phyloP scores from a whole-genome alignment of 2,888 invertebrate genomes.

The Luperina testacea region DNA sequence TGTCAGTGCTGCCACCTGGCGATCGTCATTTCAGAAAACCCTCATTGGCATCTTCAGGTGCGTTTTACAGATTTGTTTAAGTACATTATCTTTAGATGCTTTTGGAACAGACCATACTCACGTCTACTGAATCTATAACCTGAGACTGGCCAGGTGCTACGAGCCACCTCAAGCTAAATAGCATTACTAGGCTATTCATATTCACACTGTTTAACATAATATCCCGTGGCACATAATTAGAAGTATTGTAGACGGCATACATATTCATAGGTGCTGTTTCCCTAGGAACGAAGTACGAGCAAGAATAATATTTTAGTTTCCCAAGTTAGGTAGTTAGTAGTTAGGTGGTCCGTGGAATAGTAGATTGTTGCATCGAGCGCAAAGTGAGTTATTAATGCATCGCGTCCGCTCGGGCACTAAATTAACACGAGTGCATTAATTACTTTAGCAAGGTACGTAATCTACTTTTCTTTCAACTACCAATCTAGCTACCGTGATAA shows the following conservation, averaged over 20 bases:
- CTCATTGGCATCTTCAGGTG: not conserved
- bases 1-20: too few relatives aligned
- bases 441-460: too few relatives aligned
- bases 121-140: not conserved
- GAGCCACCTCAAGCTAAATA: conserved; percentile 11
- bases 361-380: too few relatives aligned
- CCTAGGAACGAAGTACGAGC: not conserved
- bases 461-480: too few relatives aligned
- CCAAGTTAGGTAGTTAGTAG: not conserved
- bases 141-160: not conserved
- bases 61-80: not conserved
- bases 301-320: conserved; percentile 12
- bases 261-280: conserved; percentile 44
- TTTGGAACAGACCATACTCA: not conserved
- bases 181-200: conserved; percentile 32
- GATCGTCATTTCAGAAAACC: too few relatives aligned
- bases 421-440: too few relatives aligned
- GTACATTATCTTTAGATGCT: not conserved
- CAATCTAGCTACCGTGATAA: too few relatives aligned
- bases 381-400: too few relatives aligned
- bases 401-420: too few relatives aligned
- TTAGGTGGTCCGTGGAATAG: too few relatives aligned
- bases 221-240: conserved; percentile 34
- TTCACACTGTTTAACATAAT: conserved; percentile 25
- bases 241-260: conserved; percentile 7